phyloP scores from a whole-genome alignment of 2,797 vertebrate species.

The Xiphorhynchus erythropygius region DNA sequence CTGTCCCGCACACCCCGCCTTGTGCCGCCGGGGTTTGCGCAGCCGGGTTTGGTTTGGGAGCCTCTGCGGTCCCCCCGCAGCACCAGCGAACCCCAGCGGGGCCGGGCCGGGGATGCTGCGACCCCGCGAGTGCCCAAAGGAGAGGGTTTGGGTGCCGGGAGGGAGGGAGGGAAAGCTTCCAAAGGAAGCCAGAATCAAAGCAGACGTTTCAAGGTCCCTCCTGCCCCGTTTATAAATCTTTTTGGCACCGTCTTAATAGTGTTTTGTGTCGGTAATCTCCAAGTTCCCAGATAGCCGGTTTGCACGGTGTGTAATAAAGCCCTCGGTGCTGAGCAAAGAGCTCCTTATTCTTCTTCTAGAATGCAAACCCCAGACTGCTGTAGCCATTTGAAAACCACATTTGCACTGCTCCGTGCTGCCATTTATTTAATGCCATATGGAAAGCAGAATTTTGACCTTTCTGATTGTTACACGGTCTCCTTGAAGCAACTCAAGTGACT shows the following conservation, averaged over 20 bases:
- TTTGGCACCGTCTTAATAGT: background rate
- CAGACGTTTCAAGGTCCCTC: background rate
- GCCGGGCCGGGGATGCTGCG: background rate
- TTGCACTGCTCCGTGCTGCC: accelerated
- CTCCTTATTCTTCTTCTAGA: background rate
- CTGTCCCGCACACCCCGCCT: too few relatives aligned
- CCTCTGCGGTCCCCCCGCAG: background rate
- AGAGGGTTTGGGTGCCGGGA: accelerated
- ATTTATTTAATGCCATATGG: background rate
- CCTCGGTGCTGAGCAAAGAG: background rate
- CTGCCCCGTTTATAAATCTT: background rate
- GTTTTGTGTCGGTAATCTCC: background rate
- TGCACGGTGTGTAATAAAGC: background rate
- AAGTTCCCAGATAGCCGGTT: background rate
- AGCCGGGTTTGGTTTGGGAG: accelerated
- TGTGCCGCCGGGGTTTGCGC: background rate
- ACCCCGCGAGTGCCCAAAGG: too few relatives aligned
- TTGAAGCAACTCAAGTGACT: background rate
- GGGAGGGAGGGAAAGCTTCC: background rate
- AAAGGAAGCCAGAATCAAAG: accelerated
- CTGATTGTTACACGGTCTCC: background rate
- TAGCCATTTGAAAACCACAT: background rate
- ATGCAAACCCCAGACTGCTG: background rate
- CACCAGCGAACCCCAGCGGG: accelerated
- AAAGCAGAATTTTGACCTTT: background rate